Percentiles rank a stretch among this genome's conserved stretches.
These are phyloP conservation scores for Tortricodes alternella DNA, from an alignment of 2,888 invertebrate genomes.

Conservation along the genomic window DNA sequence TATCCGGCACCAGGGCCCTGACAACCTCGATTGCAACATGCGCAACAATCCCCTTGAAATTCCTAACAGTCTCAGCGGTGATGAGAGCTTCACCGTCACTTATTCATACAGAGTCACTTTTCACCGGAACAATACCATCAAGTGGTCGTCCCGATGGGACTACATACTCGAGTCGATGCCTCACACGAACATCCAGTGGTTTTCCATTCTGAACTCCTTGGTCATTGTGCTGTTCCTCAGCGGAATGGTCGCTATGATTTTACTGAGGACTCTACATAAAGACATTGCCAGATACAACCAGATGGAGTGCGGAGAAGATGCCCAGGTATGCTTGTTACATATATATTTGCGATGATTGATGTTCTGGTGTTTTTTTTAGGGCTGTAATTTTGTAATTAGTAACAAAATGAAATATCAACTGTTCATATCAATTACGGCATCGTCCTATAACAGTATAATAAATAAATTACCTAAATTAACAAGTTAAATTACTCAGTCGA, in stretches of 20 bases:
- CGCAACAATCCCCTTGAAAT: constrained; percentile 87
- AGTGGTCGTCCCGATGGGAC: constrained; percentile 99
- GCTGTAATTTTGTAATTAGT: too few relatives aligned
- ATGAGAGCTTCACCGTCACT: constrained; percentile 84
- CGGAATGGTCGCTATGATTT: constrained; percentile 99
- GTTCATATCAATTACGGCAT: too few relatives aligned
- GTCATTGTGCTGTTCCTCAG: constrained; percentile 98
- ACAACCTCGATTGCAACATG: constrained; percentile 73
- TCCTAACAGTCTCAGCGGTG: constrained; percentile 77
- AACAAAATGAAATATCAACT: too few relatives aligned
- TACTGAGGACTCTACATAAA: constrained; percentile 97
- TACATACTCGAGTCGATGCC: constrained; percentile 99
- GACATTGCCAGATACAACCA: constrained; percentile 99
- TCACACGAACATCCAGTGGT: constrained; percentile 99
- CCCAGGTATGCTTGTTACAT: constrained; percentile 88
- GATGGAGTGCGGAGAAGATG: constrained; percentile 93
- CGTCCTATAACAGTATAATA: too few relatives aligned
- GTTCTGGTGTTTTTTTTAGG: too few relatives aligned
- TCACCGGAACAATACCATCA: constrained; percentile 90
- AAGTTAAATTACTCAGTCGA: too few relatives aligned
- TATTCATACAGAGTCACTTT: constrained; percentile 96
- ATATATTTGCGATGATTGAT: too few relatives aligned
- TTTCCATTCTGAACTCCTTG: constrained; percentile 98
- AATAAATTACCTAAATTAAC: too few relatives aligned
- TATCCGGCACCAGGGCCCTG: constrained; percentile 76